Evolutionary conservation across 2,888 invertebrate species (phyloP), one percentile per base, ranked within the genome.

Genomic region (Epirrhoe alternata): DNA sequence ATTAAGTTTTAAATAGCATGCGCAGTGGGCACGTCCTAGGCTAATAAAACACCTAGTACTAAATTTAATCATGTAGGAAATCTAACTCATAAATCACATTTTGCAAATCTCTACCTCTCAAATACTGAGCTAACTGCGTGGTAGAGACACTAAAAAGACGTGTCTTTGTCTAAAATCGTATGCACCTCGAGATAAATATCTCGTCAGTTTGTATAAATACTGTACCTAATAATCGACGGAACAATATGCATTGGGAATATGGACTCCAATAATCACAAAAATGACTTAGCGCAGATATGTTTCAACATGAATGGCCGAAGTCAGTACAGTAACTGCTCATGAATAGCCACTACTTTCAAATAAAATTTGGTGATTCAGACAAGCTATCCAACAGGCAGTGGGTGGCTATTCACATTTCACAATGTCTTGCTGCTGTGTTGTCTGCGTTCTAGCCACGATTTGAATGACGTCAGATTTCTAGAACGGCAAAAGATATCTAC

Each of bases 401-500:
- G 90, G 89, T 87, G 91, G 89, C 90, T 89, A 89, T 90, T 91
- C 93, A 92, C 92, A 92, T 92, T 92, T 92, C 93, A 92, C 93
- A 93, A 92, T 89, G 86, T 87, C 88, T 89, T 84, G 88, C 85
- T 83, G 74, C 60, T 64, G 74, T 72, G 83, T 82, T 88, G 83
- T 84, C 83, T 85, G 88, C 86, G 89, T 85, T 87, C 86, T 83
- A 79, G 83, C 82, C 78, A 81, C 84, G 76, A 84, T 81, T 85
- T 77, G 82, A 82, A 90, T 92, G 93, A 93, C 93, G 92, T 92
- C 92, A 92, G 82, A 86, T 86, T 90, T 91, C 91, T 91, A 91
- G 90, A 92, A 90, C 85, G 83, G 86, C 84, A 84, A 24, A 24
- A 86, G 82, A 82, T 86, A 86, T 82, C 81, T 81, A 73, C 38